Base-by-base conservation (phyloP, 2,797 vertebrate genomes). In the Dermochelys coriacea region DNA sequence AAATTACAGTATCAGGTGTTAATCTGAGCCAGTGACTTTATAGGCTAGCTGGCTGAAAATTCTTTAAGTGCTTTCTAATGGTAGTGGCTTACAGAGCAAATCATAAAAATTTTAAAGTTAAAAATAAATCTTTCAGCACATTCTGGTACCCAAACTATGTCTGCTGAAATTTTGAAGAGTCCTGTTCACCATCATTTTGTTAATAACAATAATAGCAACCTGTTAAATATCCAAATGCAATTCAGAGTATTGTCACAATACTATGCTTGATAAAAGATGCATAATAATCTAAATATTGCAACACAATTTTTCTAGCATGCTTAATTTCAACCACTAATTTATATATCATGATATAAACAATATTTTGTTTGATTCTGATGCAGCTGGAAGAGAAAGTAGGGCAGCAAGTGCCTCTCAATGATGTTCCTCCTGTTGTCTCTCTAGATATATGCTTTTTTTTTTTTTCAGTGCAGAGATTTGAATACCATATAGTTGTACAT, bases 51-150 rank as follows among this genome's bases (percentile, higher is more conserved):
- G 79, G 89, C 89, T 96, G 61, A 97, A 96, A 96, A 97, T 93
- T 96, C 91, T 90, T 94, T 95, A 96, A 96, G 88, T 97, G 85
- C 55, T 97, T 96, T 94, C 55, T 91, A 97, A 94, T 93, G 87
- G 41, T 78, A 94, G 37, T 95, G 82, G 81, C 88, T 97, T 97
- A 75, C 34, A 92, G 90, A 88, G 80, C 47, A 97, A 98, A 97
- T 97, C 34, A 95, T 89, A 91, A 15, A 89, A 23, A 93, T 93
- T 96, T 97, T 89, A 57, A 91, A 87, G 84, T 95, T 94, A 95
- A 95, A 97, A 97, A 97, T 93, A 91, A 85, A 94, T 93, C 3
- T 9, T 52, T 94, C 82, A 82, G 27, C 2, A 92, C 52, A 55
- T 85, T 75, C 86, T 80, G 16, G 71, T 89, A 51, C 61, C 90